Base-by-base conservation (phyloP, 2,888 invertebrate species). In the Drosophila antonietae region DNA sequence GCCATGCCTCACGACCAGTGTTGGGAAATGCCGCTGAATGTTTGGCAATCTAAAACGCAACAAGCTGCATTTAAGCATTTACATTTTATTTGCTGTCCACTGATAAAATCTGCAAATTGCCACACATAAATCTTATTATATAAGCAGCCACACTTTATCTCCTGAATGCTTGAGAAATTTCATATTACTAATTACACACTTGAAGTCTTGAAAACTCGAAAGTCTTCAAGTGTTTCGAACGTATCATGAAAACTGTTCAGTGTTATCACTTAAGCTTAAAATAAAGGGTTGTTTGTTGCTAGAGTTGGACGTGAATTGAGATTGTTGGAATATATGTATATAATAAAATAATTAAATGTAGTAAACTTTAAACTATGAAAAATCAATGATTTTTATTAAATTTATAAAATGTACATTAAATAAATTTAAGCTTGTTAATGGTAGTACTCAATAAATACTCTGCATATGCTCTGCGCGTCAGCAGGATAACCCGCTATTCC, bases 21-120 rank as follows among this genome's bases (percentile, higher is more conserved):
- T 67, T 78, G 69, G 46, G 51, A 78, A 77, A 60, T 10, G 41
- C 41, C 66, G 74, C 69, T 63, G 75, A 78, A 70, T 73, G n/a
- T 79, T 63, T 59, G 61, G 79, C 69, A 77, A 77, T 75, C 56
- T 20, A 15, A 70, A 62, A 49, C 39, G 75, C 69, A 70, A 58
- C 61, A 47, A 60, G 57, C 55, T 61, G 75, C 69, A 74, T 47
- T 61, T 61, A 49, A 15, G 37, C 18, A 10, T 31, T 33, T n/a
- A 9, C 35, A 44, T 43, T 44, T 37, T 4, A 47, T 33, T 23
- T 47, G 18, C 44, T 41, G 65, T 47, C 62, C 33, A 35, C 20
- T 58, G 69, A 60, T 69, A 67, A 66, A 74, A 63, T 70, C 58
- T 31, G 64, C 47, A 39, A 74, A 78, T 78, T 68, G 57, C 78